phyloP scores from a whole-genome alignment of 2,888 invertebrate genomes.

The Dyspetes luteomarginatus region DNA sequence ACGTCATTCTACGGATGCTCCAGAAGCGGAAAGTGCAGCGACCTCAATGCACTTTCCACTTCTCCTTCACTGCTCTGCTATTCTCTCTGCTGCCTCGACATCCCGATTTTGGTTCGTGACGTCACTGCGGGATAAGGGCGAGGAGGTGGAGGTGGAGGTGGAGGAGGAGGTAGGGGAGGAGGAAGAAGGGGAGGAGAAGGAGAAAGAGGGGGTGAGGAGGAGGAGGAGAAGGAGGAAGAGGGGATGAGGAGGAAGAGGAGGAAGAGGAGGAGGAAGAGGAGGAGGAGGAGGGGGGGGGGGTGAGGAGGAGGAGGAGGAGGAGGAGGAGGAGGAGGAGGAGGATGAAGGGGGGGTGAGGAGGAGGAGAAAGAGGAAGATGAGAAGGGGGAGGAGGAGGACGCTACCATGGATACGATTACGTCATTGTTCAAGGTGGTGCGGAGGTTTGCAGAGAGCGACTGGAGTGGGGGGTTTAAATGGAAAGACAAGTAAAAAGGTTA shows the following conservation, averaged over 20 bases:
- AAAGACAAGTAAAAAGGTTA: conserved; percentile 2
- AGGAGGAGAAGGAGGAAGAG: too few species aligned
- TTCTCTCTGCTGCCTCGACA: conserved; percentile 65
- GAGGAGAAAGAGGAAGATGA: background rate
- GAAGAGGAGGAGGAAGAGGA: too few species aligned
- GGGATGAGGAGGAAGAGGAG: too few species aligned
- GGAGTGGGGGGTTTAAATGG: background rate
- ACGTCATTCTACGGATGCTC: conserved; percentile 77
- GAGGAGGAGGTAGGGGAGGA: background rate
- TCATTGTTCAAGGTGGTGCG: conserved; percentile 70
- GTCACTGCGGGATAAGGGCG: conserved; percentile 67
- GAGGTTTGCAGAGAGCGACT: background rate
- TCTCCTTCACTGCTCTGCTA: background rate
- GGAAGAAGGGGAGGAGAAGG: background rate
- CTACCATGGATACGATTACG: conserved; percentile 80
- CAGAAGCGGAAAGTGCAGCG: conserved; percentile 76
- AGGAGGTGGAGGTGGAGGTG: background rate
- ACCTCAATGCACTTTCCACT: conserved; percentile 65
- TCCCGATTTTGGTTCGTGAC: conserved; percentile 72
- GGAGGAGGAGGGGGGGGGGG: too few species aligned
- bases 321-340: too few species aligned
- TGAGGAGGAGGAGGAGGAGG: too few species aligned
- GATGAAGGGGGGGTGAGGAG: background rate
- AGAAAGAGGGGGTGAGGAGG: too few species aligned
- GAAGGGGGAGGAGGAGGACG: conserved; percentile 49